Conservation (phyloP, 2,113 vertebrate species). For the Pica pica region DNA sequence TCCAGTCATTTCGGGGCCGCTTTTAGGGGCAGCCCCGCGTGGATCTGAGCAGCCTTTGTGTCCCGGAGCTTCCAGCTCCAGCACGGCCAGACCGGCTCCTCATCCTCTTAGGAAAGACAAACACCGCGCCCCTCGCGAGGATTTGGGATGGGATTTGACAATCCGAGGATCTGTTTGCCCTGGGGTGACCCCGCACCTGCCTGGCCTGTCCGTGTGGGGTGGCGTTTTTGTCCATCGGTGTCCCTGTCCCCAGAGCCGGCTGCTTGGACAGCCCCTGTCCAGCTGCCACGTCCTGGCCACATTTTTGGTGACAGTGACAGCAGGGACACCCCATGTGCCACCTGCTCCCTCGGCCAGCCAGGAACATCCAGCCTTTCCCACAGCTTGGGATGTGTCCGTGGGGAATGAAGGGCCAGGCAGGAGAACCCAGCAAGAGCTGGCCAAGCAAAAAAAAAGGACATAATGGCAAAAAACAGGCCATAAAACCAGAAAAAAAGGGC, state of each 20-base stretch:
- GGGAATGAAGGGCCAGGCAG: background rate
- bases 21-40: background rate
- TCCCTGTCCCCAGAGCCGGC: background rate
- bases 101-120: background rate
- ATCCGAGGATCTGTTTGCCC: background rate
- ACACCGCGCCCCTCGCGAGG: fast-evolving
- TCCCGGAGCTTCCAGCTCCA: background rate
- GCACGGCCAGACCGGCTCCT: fast-evolving
- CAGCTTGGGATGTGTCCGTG: fast-evolving
- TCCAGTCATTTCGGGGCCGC: background rate
- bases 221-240: fast-evolving
- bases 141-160: background rate
- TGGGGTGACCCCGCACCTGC: background rate
- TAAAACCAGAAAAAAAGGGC: background rate
- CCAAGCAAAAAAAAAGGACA: background rate
- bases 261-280: fast-evolving
- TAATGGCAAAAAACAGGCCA: no score
- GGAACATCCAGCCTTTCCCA: background rate
- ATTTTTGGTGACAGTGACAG: background rate
- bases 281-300: background rate
- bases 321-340: fast-evolving
- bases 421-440: background rate
- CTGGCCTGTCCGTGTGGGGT: fast-evolving
- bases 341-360: background rate
- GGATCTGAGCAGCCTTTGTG: background rate